Conservation (phyloP, 2,113 vertebrate species). For the Nerophis lumbriciformis region DNA sequence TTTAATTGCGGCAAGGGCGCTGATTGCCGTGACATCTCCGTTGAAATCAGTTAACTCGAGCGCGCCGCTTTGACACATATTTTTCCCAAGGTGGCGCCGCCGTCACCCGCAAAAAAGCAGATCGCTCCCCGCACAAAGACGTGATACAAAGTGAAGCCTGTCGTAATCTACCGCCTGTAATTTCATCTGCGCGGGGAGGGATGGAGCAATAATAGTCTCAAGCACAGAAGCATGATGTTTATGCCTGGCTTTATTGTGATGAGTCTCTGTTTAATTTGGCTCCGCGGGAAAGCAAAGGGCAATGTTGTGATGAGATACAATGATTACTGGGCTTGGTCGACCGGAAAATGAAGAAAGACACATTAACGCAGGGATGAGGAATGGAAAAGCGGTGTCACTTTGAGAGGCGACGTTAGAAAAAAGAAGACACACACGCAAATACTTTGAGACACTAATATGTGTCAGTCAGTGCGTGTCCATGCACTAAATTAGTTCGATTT, state of each 20-base stretch:
- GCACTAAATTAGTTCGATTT: too few species aligned
- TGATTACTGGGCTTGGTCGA: slow-evolving; percentile 68
- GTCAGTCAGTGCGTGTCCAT: background rate
- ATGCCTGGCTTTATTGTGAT: slow-evolving; percentile 65
- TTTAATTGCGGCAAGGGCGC: slow-evolving; percentile 58
- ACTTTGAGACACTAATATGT: slow-evolving; percentile 30
- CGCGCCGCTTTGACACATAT: slow-evolving; percentile 33
- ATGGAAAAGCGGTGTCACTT: slow-evolving; percentile 60
- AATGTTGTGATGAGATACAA: slow-evolving; percentile 60
- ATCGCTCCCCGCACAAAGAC: slow-evolving; percentile 28
- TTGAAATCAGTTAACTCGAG: slow-evolving; percentile 48
- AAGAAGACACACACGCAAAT: background rate
- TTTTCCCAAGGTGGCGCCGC: background rate
- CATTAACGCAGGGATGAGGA: slow-evolving; percentile 64
- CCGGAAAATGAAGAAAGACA: slow-evolving; percentile 73
- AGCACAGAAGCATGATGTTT: slow-evolving; percentile 63
- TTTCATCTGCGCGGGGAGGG: slow-evolving; percentile 46
- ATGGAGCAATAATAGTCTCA: slow-evolving; percentile 53
- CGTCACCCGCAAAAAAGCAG: slow-evolving; percentile 35
- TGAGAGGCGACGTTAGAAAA: slow-evolving; percentile 45
- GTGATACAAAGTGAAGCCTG: slow-evolving; percentile 51
- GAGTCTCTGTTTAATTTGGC: slow-evolving; percentile 69
- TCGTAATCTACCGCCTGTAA: slow-evolving; percentile 48
- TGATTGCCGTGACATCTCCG: slow-evolving; percentile 48
- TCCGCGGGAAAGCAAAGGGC: slow-evolving; percentile 45